Evolutionary conservation across 2,888 invertebrate species (phyloP), one percentile per base, ranked within the genome.

Genomic region (Adelognathus sp.): DNA sequence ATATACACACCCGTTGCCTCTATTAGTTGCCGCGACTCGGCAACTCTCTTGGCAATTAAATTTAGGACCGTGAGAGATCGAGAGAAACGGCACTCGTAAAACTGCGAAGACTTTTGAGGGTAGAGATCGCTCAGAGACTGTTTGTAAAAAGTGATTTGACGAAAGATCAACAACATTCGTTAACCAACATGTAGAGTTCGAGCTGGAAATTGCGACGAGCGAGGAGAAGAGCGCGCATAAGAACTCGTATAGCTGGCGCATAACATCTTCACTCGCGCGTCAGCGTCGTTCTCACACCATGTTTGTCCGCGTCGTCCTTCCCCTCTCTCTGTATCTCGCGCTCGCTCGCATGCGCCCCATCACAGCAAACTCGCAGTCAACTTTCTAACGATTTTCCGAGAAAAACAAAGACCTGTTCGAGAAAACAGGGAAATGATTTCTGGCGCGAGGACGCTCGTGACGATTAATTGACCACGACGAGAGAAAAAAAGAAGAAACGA

Each of bases 391-490:
- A 80, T 79, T 85, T 84, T 80, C 83, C 76, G 80, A 81, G 81
- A 81, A 83, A 80, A 82, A 86, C 85, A 83, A 84, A 82, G 82
- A 86, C 79, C 82, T 79, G 76, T 46, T 79, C 79, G 63, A 81
- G 80, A 83, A 86, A 86, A 82, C 83, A 85, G 86, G 85, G 52
- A 86, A 87, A 85, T 84, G 86, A 86, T 86, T 86, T 79, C 81
- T 71, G 69, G 73, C 74, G 76, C 71, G 70, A 71, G 74, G 67
- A 66, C 67, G 76, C 31, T 56, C 50, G 61, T 58, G 36, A 9
- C 69, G 46, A 75, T 69, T 79, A 77, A 60, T 72, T 75, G 76
- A 77, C 61, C 58, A 54, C 50, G n/a, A n/a, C 24, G 78, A 72
- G 44, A 29, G 63, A 71, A 14, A 63, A 18, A 36, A 24, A 71